phyloP scores from a whole-genome alignment of 2,113 vertebrate species.

The Oenanthe oenanthe region DNA sequence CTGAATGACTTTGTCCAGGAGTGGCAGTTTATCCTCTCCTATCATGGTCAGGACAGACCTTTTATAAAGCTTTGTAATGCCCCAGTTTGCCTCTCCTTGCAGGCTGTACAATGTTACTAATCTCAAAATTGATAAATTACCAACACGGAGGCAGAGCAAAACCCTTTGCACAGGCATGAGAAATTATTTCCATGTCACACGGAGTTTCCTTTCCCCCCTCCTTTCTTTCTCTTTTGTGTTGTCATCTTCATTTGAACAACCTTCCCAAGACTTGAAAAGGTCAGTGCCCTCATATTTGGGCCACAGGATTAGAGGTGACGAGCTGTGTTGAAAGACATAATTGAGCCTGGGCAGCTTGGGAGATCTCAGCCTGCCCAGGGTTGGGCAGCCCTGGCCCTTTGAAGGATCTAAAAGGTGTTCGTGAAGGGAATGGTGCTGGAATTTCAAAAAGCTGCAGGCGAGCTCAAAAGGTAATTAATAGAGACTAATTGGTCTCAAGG shows the following conservation, averaged over 20 bases:
- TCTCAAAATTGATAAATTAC: conserved; percentile 17
- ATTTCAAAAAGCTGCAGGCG: conserved; percentile 41
- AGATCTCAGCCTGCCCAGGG: not conserved
- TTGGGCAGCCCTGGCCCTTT: not conserved
- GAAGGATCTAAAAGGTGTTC: conserved; percentile 28
- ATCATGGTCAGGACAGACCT: not conserved
- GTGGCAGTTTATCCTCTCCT: not conserved
- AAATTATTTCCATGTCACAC: not conserved
- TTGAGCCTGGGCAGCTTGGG: not conserved
- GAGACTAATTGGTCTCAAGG: conserved; percentile 42
- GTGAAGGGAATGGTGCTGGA: not conserved
- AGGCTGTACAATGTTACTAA: not conserved
- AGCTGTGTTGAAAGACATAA: conserved; percentile 42
- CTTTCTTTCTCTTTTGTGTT: not conserved
- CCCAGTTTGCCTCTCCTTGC: not conserved
- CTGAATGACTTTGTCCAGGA: not conserved
- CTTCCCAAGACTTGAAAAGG: conserved; percentile 38
- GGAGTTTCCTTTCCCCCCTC: not conserved
- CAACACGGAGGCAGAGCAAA: not conserved
- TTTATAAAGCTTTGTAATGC: not conserved
- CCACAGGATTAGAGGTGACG: not conserved
- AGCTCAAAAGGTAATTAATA: conserved; percentile 52
- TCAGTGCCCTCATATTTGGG: conserved; percentile 17
- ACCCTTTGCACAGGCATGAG: accelerated
- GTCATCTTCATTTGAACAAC: conserved; percentile 31